Conservation (phyloP, 1,140 invertebrate species). For the Oppia nitens region DNA sequence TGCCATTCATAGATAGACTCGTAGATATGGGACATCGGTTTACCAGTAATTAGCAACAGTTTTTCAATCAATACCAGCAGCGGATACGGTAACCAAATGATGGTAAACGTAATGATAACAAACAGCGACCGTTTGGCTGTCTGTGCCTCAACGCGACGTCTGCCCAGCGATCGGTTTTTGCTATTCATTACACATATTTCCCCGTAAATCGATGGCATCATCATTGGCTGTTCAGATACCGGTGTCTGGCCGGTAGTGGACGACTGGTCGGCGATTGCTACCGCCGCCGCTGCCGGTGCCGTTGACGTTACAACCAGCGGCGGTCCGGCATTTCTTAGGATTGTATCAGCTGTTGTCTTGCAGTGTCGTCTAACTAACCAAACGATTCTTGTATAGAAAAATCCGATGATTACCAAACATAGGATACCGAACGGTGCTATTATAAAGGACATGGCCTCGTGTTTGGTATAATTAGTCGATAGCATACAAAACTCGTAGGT, state of each 20-base stretch:
- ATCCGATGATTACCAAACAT: slow-evolving; percentile 8
- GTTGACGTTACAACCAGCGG: not conserved
- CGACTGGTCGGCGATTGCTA: not conserved
- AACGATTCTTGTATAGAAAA: slow-evolving; percentile 4
- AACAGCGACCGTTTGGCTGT: slow-evolving; percentile 10
- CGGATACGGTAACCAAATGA: slow-evolving; percentile 9
- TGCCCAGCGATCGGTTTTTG: slow-evolving; percentile 7
- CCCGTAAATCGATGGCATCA: slow-evolving; percentile 6
- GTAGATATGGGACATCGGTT: not conserved
- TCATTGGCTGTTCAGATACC: not conserved
- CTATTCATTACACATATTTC: slow-evolving; percentile 8
- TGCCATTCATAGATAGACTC: not conserved
- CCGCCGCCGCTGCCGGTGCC: not conserved
- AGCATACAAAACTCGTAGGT: not conserved
- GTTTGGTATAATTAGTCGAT: not conserved
- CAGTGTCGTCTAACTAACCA: slow-evolving; percentile 6
- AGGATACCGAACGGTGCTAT: slow-evolving; percentile 5
- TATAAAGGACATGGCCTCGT: not conserved
- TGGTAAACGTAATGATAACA: slow-evolving; percentile 6
- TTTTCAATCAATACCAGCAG: not conserved
- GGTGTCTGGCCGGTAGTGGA: not conserved
- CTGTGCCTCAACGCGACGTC: slow-evolving; percentile 1
- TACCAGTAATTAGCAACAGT: not conserved
- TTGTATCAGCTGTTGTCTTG: slow-evolving; percentile 8
- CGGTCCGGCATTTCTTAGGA: not conserved